A percentile compares a stretch with the other conserved stretches of the same genome.
Conservation (phyloP, 2,113 vertebrate genomes). For the Lamprologus callipterus region DNA sequence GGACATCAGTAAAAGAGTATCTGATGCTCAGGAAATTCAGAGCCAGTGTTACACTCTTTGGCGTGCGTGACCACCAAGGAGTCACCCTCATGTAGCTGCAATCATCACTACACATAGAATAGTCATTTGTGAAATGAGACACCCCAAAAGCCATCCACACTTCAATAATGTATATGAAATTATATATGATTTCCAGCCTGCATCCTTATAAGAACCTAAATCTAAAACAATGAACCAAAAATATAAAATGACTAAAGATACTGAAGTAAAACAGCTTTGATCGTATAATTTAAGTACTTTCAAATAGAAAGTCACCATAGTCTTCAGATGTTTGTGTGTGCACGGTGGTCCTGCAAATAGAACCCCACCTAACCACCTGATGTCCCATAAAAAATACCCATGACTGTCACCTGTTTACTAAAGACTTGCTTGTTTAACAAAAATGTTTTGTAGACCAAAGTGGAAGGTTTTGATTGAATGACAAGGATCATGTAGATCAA, state of each 20-base stretch:
- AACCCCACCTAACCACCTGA: not conserved
- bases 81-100: rapidly evolving
- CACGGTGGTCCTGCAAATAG: not conserved
- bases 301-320: not conserved
- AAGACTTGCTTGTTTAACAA: rapidly evolving
- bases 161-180: not conserved
- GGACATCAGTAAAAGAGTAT: not conserved
- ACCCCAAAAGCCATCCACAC: not conserved
- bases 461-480: no score
- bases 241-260: not conserved
- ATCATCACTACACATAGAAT: not conserved
- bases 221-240: not conserved
- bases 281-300: not conserved
- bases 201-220: not conserved
- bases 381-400: not conserved
- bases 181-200: not conserved
- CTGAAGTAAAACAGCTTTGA: not conserved
- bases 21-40: not conserved
- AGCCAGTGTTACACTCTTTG: rapidly evolving
- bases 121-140: not conserved
- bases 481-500: no score
- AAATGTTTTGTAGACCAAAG: not conserved
- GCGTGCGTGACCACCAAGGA: not conserved
- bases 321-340: not conserved
- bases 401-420: rapidly evolving